Evolutionary conservation across 2,888 invertebrate genomes (phyloP), one percentile per base, ranked within the genome.

Genomic region (Nomada flava): DNA sequence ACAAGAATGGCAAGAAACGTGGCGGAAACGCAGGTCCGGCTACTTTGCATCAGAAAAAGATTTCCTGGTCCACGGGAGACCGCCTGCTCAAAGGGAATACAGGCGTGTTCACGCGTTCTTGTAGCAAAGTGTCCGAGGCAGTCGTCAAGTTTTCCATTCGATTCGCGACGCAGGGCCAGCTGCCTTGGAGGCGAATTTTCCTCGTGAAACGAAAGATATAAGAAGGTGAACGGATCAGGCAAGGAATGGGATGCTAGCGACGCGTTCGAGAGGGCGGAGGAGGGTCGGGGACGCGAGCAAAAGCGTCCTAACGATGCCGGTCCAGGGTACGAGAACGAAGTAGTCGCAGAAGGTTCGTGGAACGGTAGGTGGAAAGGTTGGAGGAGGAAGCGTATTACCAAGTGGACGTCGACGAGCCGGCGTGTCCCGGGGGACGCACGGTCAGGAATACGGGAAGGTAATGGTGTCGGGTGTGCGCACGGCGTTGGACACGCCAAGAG

Each of bases 321-420:
- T 86, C 88, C 84, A 76, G 81, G 69, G 29, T 53, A 80, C 74
- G 76, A 72, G 77, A 18, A 79, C 77, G 86, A 85, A 79, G 60
- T 74, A 79, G 74, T 80, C 73, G 64, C 68, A 78, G 72, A 64
- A 69, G 81, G 83, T 71, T 76, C 47, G 59, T 65, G 68, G 59
- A 67, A 68, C 72, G 36, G 72, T 72, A 63, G 67, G 75, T 74
- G 80, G 85, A 76, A 83, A 76, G 76, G 80, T 63, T 69, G 78
- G 72, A 82, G 85, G 86, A 88, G 91, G 91, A 88, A 89, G 90
- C 90, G 90, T 91, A 93, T 92, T 92, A 92, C 89, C 91, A 90
- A 92, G 91, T 92, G 92, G 92, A 93, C 92, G 92, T 89, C 91
- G 91, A 89, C 90, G 91, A 89, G 75, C 87, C 87, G 88, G 86